These are phyloP conservation scores for Conistra vaccinii DNA, from an alignment of 2,888 invertebrate species.

Conservation along the genomic window DNA sequence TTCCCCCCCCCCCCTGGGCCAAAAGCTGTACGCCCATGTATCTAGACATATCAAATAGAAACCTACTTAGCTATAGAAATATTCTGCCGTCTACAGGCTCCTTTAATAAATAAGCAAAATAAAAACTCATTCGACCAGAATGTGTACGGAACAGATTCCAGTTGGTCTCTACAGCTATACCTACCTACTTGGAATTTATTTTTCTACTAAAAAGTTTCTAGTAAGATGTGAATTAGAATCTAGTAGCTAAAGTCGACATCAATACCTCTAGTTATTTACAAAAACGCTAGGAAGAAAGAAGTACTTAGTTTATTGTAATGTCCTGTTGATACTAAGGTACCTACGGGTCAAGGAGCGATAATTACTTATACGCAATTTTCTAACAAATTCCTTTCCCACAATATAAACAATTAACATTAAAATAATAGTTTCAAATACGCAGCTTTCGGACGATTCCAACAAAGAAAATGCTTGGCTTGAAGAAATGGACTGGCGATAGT, in stretches of 20 bases:
- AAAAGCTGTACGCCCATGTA: no score
- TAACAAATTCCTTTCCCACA: neutral
- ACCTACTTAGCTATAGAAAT: neutral
- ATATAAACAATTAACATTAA: no score
- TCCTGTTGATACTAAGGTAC: neutral
- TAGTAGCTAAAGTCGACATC: neutral
- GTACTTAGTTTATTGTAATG: neutral
- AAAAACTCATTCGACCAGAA: neutral
- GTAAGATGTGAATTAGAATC: neutral
- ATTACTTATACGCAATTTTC: neutral
- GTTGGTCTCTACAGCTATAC: no score
- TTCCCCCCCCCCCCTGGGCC: no score
- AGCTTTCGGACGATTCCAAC: neutral
- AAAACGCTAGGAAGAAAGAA: neutral
- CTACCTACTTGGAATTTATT: neutral
- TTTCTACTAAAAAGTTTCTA: neutral
- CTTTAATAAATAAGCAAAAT: neutral
- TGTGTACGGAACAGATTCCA: neutral
- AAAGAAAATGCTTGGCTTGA: no score
- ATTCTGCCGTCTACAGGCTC: no score
- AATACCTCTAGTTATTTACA: neutral
- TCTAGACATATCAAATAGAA: neutral
- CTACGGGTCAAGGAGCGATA: neutral
- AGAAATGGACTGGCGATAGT: no score
- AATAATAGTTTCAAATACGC: neutral